A percentile compares a stretch with the other conserved stretches of the same genome.
Conservation (phyloP, 2,113 vertebrate genomes). For the Toxotes jaculatrix region DNA sequence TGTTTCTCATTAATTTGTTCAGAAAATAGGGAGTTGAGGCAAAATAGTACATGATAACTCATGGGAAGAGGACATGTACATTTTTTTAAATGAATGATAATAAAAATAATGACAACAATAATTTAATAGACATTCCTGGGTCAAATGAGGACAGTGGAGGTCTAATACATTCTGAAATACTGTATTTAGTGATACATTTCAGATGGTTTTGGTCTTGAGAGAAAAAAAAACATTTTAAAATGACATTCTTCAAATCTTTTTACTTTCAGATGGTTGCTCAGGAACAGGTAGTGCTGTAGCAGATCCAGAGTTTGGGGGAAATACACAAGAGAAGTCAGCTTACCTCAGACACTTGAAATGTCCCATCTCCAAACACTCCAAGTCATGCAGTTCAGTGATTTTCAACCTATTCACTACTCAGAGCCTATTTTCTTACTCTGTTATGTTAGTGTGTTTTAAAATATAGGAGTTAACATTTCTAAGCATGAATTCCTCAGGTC, state of each 20-base stretch:
- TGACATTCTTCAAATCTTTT: slow-evolving; percentile 17
- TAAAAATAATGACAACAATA: not conserved
- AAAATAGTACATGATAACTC: slow-evolving; percentile 23
- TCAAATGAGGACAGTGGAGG: slow-evolving; percentile 2
- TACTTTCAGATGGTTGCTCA: slow-evolving; percentile 1
- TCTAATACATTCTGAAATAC: slow-evolving; percentile 5
- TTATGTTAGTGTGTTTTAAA: not conserved
- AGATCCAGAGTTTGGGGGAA: slow-evolving; percentile 10
- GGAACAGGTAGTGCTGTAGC: not conserved
- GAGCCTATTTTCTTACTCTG: too few relatives aligned
- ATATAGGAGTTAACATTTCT: not conserved
- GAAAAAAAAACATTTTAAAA: not conserved
- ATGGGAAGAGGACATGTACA: slow-evolving; percentile 17
- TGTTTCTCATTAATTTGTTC: slow-evolving; percentile 50
- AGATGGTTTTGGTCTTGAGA: not conserved
- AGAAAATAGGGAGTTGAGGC: slow-evolving; percentile 48
- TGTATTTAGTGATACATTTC: not conserved
- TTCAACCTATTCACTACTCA: not conserved
- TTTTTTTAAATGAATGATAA: slow-evolving; percentile 33
- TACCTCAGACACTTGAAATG: not conserved
- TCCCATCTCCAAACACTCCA: not conserved
- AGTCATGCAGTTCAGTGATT: not conserved
- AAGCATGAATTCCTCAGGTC: not conserved
- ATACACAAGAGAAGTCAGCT: not conserved
- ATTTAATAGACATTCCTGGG: not conserved